Evolutionary conservation across 2,113 vertebrate genomes (phyloP).

Genomic region (Serinus canaria): DNA sequence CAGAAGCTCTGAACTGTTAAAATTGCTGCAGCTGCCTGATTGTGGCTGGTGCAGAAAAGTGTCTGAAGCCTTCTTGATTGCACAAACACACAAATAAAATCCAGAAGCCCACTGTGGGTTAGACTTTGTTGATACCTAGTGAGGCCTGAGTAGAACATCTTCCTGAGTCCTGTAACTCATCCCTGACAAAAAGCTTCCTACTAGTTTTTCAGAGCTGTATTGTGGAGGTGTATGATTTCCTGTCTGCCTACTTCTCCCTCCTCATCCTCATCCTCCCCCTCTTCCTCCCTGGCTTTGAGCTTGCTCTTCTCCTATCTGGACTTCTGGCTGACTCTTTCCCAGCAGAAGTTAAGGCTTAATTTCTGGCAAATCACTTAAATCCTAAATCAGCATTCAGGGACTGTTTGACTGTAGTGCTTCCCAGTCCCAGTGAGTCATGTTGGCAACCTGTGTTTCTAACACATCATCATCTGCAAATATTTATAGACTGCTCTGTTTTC

Average conservation of each 20-base stretch:
- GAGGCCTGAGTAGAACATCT: background rate
- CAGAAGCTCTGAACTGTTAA: background rate
- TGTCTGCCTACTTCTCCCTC: background rate
- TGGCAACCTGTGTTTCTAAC: background rate
- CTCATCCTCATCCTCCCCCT: background rate
- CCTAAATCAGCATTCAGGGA: background rate
- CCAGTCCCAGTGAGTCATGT: background rate
- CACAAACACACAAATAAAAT: background rate
- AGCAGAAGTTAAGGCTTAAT: background rate
- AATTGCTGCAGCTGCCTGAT: background rate
- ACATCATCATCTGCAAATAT: background rate
- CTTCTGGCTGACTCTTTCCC: background rate
- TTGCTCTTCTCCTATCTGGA: background rate
- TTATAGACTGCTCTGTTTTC: background rate
- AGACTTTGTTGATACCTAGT: background rate
- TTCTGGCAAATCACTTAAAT: background rate
- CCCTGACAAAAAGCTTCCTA: background rate
- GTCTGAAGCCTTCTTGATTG: background rate
- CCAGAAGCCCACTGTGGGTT: background rate
- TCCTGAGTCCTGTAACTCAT: background rate
- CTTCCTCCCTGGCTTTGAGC: background rate
- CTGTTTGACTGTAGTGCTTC: background rate
- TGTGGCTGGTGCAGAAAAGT: background rate
- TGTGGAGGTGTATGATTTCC: background rate
- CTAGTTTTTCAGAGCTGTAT: background rate